Conservation (phyloP, 92 coral and sea anemone species). For the Phenganax stokvisi region DNA sequence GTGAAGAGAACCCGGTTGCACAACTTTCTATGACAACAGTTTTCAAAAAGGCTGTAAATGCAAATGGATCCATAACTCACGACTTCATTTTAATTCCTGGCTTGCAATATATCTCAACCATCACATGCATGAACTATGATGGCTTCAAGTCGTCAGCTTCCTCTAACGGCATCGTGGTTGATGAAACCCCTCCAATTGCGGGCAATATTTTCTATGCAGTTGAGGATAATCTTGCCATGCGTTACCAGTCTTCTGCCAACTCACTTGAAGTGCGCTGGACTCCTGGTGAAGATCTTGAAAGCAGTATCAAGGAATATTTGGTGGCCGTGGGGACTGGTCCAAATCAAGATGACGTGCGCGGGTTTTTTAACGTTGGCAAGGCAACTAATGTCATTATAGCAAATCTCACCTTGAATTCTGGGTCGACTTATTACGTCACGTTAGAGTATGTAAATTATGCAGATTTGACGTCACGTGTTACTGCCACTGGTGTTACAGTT, state of each 20-base stretch:
- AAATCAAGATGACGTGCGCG: constrained; percentile 60
- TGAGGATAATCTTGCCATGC: constrained; percentile 43
- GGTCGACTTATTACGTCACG: constrained; percentile 50
- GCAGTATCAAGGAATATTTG: constrained; percentile 75
- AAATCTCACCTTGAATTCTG: constrained; percentile 63
- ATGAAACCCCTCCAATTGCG: constrained; percentile 66
- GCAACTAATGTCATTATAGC: constrained; percentile 41
- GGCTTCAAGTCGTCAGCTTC: constrained; percentile 60
- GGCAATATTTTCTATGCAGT: constrained; percentile 57
- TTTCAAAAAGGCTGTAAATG: constrained; percentile 48
- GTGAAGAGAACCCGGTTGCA: constrained; percentile 40
- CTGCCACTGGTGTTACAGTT: constrained; percentile 26
- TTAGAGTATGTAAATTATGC: constrained; percentile 28
- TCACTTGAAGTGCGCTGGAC: constrained; percentile 59
- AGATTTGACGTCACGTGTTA: constrained; percentile 26
- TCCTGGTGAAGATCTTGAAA: constrained; percentile 66
- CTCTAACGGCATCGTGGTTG: constrained; percentile 78
- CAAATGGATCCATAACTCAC: constrained; percentile 50
- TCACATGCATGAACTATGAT: constrained; percentile 75
- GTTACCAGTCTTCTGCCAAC: constrained; percentile 54
- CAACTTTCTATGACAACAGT: constrained; percentile 45
- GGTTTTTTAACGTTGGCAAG: constrained; percentile 57
- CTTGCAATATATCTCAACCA: constrained; percentile 58
- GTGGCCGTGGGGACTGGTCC: constrained; percentile 82
- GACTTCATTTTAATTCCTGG: constrained; percentile 71